These are phyloP conservation scores for Protobothrops mucrosquamatus DNA, from an alignment of 2,113 vertebrate genomes.

Conservation along the genomic window DNA sequence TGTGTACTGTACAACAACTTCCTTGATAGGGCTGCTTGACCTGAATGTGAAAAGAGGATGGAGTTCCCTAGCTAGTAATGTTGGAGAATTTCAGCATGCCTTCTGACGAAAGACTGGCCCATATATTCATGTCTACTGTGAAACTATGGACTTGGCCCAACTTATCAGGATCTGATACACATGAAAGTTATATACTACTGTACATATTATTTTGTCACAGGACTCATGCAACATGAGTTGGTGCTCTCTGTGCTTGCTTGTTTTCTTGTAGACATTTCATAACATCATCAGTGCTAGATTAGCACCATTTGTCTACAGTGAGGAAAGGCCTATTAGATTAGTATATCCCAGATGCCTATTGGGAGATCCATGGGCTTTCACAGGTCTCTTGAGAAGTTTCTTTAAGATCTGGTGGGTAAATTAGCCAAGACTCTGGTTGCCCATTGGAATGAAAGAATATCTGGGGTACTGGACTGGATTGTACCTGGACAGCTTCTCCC, in stretches of 20 bases:
- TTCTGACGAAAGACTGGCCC: background rate
- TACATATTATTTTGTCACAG: background rate
- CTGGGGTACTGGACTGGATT: background rate
- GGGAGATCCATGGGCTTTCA: background rate
- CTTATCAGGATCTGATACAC: background rate
- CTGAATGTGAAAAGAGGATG: background rate
- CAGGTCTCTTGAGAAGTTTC: background rate
- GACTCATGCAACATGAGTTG: background rate
- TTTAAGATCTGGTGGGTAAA: background rate
- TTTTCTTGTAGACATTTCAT: background rate
- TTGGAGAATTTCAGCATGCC: background rate
- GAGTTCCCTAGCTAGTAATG: background rate
- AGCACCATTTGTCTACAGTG: background rate
- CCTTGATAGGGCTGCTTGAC: background rate
- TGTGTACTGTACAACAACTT: background rate
- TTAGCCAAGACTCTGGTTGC: background rate
- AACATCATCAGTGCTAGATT: background rate
- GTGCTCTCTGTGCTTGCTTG: background rate
- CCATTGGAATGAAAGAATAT: background rate
- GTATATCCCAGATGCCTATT: background rate
- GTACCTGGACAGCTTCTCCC: background rate
- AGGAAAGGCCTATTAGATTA: background rate
- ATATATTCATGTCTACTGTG: background rate
- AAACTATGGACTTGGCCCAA: background rate
- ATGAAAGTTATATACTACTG: background rate